A percentile compares a stretch with the other conserved stretches of the same genome.
Evolutionary conservation across 2,113 vertebrate genomes (phyloP).

Genomic region (Plestiodon gilberti): DNA sequence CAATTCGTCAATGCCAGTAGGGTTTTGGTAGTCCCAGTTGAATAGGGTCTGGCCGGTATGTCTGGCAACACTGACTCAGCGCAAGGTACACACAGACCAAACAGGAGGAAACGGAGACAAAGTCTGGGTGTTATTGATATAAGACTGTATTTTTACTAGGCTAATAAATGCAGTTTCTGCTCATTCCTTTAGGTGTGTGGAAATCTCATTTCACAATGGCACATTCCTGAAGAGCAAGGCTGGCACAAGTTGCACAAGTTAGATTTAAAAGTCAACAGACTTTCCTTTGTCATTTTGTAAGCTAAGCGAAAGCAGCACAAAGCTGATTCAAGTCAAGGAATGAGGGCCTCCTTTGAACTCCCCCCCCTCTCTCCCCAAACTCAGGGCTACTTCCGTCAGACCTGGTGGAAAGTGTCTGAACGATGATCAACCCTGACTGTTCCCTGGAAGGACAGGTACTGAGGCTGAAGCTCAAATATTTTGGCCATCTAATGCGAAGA

Average conservation of each 20-base stretch:
- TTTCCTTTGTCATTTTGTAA: conserved; percentile 33
- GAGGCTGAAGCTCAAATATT: too few relatives aligned
- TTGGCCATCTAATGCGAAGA: too few relatives aligned
- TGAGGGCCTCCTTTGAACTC: conserved; percentile 16
- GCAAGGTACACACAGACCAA: conserved; percentile 46
- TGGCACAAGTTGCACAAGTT: conserved; percentile 38
- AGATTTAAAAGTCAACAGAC: conserved; percentile 18
- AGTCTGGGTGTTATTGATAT: conserved; percentile 48
- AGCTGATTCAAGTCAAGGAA: background rate
- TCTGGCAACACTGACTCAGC: conserved; percentile 48
- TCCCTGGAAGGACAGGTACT: too few relatives aligned
- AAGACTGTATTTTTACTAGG: conserved; percentile 60
- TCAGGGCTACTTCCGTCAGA: background rate
- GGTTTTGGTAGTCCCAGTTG: conserved; percentile 45
- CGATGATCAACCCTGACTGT: too few relatives aligned
- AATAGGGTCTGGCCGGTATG: conserved; percentile 41
- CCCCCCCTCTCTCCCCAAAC: background rate
- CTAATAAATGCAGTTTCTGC: conserved; percentile 57
- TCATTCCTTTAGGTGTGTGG: conserved; percentile 61
- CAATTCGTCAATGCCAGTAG: conserved; percentile 31
- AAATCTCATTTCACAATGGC: conserved; percentile 58
- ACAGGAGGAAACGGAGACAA: conserved; percentile 55
- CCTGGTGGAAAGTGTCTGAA: background rate
- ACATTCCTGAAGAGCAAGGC: conserved; percentile 54
- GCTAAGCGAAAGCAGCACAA: conserved; percentile 3